These are phyloP conservation scores for Mobula birostris DNA, from an alignment of 2,113 vertebrate species.

Conservation along the genomic window DNA sequence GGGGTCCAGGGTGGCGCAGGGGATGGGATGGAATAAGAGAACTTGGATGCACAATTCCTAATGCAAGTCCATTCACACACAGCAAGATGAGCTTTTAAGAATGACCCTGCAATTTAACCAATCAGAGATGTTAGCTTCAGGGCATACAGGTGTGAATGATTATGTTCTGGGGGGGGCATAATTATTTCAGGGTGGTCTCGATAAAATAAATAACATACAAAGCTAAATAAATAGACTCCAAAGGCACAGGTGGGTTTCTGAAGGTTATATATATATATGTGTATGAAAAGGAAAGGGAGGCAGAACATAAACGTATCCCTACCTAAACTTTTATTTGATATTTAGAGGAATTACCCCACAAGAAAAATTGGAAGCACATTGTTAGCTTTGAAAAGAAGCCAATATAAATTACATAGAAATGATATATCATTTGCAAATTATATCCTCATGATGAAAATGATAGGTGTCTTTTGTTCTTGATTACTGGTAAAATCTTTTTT, in stretches of 20 bases:
- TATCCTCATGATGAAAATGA: neutral
- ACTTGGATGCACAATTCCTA: neutral
- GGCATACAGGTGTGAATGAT: slow-evolving; percentile 24
- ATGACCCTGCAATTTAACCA: neutral
- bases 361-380: neutral
- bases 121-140: neutral
- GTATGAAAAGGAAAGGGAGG: neutral
- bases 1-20: neutral
- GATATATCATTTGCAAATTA: neutral
- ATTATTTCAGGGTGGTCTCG: neutral
- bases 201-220: neutral
- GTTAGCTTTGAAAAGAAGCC: neutral
- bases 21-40: neutral
- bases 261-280: neutral
- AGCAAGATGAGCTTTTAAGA: neutral
- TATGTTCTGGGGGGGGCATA: neutral
- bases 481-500: neutral
- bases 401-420: neutral
- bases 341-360: neutral
- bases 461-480: neutral
- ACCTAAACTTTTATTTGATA: neutral
- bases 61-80: neutral
- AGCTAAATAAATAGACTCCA: neutral
- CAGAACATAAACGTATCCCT: neutral
- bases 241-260: neutral